Base-by-base conservation (phyloP, 2,113 vertebrate species). In the Typhlomys cinereus region DNA sequence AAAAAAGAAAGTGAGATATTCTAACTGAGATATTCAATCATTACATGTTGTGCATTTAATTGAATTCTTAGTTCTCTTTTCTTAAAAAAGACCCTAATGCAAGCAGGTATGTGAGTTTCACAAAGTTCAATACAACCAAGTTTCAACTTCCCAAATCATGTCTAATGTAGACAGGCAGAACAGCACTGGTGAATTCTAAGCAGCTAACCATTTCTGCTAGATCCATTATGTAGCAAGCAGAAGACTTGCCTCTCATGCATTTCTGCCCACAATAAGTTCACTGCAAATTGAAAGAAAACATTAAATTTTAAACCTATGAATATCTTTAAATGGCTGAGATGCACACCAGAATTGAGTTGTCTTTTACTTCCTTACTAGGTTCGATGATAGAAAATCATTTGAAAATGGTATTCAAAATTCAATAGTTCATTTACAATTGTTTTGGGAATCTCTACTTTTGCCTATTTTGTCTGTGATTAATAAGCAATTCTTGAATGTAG, bases 351-450 rank as follows among this genome's bases (percentile, higher is more conserved):
- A 94, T 86, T 96, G 84, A 92, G 69, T 69, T 95, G 67, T 88
- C 27, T 67, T 88, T 14, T 93, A 90, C 44, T 91, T 89, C 73
- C 70, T 85, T 85, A 66, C 64, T 83, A 64, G 78, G 15, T 85
- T 66, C 67, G 78, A 50, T 94, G 67, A 93, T 61, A 90, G 82
- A 96, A 96, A 95, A 95, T 94, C 86, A 96, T 83, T 91, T 94
- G 48, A 94, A 92, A 88, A 90, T 91, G 70, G 18, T 83, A 90
- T 89, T 88, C 25, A 91, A 90, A 90, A 94, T 88, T 83, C 85
- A 84, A 44, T 90, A 79, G 93, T 92, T 93, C 74, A 94, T 95
- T 94, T 92, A 88, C n/a, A 90, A 61, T 90, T 89, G 5, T 88
- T 94, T 54, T 84, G 50, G 64, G 69, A 95, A 92, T 75, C 66